Evolutionary conservation across 2,113 vertebrate genomes (phyloP).

Genomic region (Cettia cetti): DNA sequence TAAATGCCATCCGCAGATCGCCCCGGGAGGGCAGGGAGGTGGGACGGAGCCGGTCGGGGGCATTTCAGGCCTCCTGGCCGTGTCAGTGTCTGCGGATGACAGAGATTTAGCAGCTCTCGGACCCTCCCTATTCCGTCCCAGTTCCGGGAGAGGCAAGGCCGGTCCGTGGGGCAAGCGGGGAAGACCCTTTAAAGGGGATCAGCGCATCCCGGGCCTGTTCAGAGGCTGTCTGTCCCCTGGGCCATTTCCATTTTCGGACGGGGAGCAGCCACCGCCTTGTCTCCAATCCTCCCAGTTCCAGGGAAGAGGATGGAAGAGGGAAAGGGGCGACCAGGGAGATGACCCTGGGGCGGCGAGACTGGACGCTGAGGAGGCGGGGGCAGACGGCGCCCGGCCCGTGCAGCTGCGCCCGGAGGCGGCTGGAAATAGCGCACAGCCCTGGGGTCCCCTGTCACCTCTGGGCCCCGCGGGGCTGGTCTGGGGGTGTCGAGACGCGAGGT

Average conservation of each 20-base stretch:
- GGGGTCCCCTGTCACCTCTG: background rate
- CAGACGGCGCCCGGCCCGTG: background rate
- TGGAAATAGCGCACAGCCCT: background rate
- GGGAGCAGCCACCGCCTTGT: background rate
- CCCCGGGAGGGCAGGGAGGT: background rate
- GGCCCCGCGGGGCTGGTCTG: background rate
- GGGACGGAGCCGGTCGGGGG: background rate
- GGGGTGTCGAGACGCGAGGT: background rate
- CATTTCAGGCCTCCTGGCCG: background rate
- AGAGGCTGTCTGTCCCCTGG: too few species aligned
- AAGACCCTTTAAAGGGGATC: too few species aligned
- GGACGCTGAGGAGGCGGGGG: background rate
- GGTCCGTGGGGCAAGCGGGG: accelerated
- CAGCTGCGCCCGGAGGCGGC: background rate
- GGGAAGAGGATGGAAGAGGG: background rate
- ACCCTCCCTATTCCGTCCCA: background rate
- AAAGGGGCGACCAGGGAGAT: background rate
- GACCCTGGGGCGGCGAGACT: background rate
- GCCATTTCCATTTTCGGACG: background rate
- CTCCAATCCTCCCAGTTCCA: background rate
- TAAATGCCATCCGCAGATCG: background rate
- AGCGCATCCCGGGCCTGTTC: background rate
- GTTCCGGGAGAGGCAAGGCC: background rate
- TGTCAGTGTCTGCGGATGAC: background rate
- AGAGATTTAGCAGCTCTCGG: background rate